phyloP scores from a whole-genome alignment of 2,888 invertebrate species.

The Oscheius sp. region DNA sequence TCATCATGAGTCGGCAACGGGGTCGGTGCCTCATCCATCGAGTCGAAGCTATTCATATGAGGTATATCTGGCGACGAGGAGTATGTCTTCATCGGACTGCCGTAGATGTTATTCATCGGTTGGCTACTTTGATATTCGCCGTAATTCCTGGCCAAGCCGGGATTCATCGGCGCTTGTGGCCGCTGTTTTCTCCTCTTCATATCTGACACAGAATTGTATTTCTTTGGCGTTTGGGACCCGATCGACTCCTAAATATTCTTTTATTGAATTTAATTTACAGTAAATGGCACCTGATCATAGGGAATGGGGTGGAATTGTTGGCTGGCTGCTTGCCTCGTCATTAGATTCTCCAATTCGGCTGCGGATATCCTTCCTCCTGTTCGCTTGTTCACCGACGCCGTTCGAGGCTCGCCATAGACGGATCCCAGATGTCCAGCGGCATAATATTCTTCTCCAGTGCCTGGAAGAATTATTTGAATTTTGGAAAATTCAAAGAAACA shows the following conservation, averaged over 20 bases:
- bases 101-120: conserved; percentile 43
- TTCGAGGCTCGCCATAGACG: conserved; percentile 53
- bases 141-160: conserved; percentile 41
- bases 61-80: conserved; percentile 49
- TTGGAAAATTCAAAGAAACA: not conserved
- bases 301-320: conserved; percentile 37
- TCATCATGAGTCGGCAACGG: conserved; percentile 39
- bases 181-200: conserved; percentile 87
- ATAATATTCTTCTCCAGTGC: conserved; percentile 51
- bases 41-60: conserved; percentile 53
- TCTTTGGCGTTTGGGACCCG: conserved; percentile 74
- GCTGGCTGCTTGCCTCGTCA: conserved; percentile 81
- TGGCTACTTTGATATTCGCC: conserved; percentile 39
- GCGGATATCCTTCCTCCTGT: conserved; percentile 82
- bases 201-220: conserved; percentile 92
- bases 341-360: conserved; percentile 90
- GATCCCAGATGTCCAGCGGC: conserved; percentile 52
- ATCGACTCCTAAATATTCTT: conserved; percentile 42
- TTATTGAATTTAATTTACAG: not conserved
- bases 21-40: conserved; percentile 52
- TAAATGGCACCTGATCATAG: conserved; percentile 32
- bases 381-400: conserved; percentile 56
- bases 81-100: conserved; percentile 46
- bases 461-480: conserved; percentile 2
- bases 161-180: conserved; percentile 30